phyloP scores from a whole-genome alignment of 1,140 invertebrate species.

The Brachionus sp. region DNA sequence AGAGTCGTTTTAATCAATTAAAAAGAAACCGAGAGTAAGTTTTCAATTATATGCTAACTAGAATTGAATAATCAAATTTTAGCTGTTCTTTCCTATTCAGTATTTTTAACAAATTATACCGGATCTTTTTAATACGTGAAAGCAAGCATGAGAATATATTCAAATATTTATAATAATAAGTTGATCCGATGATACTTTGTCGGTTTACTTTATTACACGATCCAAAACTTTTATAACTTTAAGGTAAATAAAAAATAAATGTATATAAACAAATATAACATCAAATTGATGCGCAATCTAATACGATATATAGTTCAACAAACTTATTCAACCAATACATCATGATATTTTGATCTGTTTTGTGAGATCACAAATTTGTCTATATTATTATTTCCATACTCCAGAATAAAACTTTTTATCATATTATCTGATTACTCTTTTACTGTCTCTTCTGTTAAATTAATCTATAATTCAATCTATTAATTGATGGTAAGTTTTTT shows the following conservation, averaged over 20 bases:
- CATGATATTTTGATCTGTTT: neutral
- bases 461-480: neutral
- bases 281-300: neutral
- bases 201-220: neutral
- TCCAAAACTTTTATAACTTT: neutral
- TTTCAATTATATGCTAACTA: slow-evolving; percentile 36
- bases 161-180: slow-evolving; percentile 40
- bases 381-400: neutral
- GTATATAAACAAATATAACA: neutral
- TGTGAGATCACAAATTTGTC: neutral
- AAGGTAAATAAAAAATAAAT: neutral
- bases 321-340: neutral
- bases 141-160: neutral
- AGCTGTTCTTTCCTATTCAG: neutral
- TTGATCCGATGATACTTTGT: neutral
- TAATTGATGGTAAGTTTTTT: neutral
- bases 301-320: neutral
- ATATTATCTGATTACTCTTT: neutral
- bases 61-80: slow-evolving; percentile 43
- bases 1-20: neutral
- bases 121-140: neutral
- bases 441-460: neutral
- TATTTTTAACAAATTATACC: slow-evolving; percentile 27
- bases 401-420: neutral
- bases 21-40: slow-evolving; percentile 32